Conservation (phyloP, 2,797 vertebrate species). For the Hippocampus kuda region DNA sequence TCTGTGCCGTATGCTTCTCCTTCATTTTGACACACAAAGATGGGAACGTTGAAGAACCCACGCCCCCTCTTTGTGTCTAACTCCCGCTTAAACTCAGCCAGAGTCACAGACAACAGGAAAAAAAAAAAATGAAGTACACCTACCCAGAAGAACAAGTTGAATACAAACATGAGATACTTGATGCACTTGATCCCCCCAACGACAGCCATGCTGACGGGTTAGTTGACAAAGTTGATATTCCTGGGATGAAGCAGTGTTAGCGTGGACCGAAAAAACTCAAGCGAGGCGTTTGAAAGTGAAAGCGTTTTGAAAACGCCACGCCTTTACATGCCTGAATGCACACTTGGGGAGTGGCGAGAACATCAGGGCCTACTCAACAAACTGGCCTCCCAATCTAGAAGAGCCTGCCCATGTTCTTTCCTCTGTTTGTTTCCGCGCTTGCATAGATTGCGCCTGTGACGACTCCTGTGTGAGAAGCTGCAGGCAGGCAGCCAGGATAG, state of each 20-base stretch:
- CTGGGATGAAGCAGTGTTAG: slow-evolving; percentile 10
- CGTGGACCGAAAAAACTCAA: neutral
- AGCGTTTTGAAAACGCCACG: slow-evolving; percentile 8
- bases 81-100: neutral
- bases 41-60: neutral
- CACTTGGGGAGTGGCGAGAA: slow-evolving; percentile 28
- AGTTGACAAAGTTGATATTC: neutral
- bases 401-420: slow-evolving; percentile 1
- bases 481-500: slow-evolving; percentile 2
- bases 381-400: neutral
- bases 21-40: neutral
- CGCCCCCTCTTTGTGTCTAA: neutral
- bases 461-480: neutral
- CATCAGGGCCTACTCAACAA: neutral
- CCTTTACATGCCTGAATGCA: slow-evolving; percentile 39
- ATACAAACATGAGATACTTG: slow-evolving; percentile 64
- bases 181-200: slow-evolving; percentile 54
- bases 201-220: slow-evolving; percentile 49
- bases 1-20: neutral
- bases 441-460: neutral
- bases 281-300: slow-evolving; percentile 1
- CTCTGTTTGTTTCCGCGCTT: neutral
- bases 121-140: slow-evolving; percentile 24
- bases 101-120: slow-evolving; percentile 6
- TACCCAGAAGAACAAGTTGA: slow-evolving; percentile 66